These are phyloP conservation scores for Danio aesculapii DNA, from an alignment of 2,797 vertebrate genomes.

Conservation along the genomic window DNA sequence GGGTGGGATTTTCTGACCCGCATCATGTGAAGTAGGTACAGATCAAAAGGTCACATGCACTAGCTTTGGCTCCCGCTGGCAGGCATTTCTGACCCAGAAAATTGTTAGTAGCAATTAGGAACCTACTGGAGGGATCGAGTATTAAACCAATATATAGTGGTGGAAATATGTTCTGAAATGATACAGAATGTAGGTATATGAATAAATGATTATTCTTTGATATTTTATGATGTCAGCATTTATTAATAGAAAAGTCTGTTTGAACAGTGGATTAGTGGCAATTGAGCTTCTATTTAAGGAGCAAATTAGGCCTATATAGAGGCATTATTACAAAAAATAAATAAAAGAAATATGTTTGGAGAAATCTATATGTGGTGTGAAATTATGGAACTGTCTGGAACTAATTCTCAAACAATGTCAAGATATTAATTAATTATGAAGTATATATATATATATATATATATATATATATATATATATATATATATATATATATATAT, in stretches of 20 bases:
- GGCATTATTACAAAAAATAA: background rate
- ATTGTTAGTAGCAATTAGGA: background rate
- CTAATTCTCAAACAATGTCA: no score
- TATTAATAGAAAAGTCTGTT: background rate
- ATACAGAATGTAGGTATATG: background rate
- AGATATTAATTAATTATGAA: no score
- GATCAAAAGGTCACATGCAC: background rate
- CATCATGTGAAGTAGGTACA: conserved; percentile 4
- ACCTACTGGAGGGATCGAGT: background rate
- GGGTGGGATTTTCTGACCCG: conserved; percentile 18
- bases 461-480: no score
- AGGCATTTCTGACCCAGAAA: conserved; percentile 2
- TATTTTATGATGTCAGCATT: background rate
- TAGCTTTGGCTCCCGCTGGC: background rate
- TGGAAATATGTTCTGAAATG: no score
- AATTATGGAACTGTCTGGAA: no score
- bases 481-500: no score
- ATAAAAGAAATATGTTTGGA: no score
- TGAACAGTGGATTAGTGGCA: background rate
- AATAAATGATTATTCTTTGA: background rate
- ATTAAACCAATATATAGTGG: background rate
- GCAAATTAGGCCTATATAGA: background rate
- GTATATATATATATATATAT: no score
- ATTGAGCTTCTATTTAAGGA: background rate
- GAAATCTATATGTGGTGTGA: no score